Conservation (phyloP, 2,797 vertebrate species). For the Salarias fasciatus region DNA sequence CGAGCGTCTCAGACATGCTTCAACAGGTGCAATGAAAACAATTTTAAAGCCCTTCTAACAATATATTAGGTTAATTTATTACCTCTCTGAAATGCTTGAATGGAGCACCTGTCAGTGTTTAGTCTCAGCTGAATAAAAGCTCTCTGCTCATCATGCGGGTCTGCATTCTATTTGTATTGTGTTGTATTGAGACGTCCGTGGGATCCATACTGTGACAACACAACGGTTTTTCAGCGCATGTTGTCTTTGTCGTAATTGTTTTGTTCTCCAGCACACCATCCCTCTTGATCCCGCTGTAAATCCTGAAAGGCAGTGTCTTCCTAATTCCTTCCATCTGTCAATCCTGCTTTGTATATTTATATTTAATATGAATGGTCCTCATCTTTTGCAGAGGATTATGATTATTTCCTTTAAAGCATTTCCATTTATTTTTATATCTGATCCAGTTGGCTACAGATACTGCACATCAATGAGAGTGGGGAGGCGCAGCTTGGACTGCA, state of each 20-base stretch:
- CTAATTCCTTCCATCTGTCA: slow-evolving; percentile 47
- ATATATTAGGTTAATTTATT: slow-evolving; percentile 17
- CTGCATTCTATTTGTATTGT: background rate
- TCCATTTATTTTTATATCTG: slow-evolving; percentile 30
- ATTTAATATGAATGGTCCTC: slow-evolving; percentile 28
- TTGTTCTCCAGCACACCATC: slow-evolving; percentile 21
- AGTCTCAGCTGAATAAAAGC: background rate
- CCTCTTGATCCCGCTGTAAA: slow-evolving; percentile 27
- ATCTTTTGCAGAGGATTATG: slow-evolving; percentile 43
- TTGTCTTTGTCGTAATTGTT: slow-evolving; percentile 16
- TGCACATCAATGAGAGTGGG: slow-evolving; percentile 13
- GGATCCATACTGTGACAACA: background rate
- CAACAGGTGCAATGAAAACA: background rate
- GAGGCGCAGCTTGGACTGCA: background rate
- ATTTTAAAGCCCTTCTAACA: slow-evolving; percentile 9
- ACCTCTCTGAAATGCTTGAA: background rate
- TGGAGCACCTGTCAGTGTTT: slow-evolving; percentile 14
- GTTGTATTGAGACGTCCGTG: background rate
- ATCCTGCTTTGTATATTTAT: slow-evolving; percentile 28
- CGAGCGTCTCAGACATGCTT: slow-evolving; percentile 12
- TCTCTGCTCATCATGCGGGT: background rate
- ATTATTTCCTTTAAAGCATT: slow-evolving; percentile 14
- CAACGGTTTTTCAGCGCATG: background rate
- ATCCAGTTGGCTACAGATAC: background rate
- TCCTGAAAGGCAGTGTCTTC: slow-evolving; percentile 33